Percentiles rank a stretch among this genome's conserved stretches.
Conservation (phyloP, 1,140 invertebrate species). For the Anadara kagoshimensis region DNA sequence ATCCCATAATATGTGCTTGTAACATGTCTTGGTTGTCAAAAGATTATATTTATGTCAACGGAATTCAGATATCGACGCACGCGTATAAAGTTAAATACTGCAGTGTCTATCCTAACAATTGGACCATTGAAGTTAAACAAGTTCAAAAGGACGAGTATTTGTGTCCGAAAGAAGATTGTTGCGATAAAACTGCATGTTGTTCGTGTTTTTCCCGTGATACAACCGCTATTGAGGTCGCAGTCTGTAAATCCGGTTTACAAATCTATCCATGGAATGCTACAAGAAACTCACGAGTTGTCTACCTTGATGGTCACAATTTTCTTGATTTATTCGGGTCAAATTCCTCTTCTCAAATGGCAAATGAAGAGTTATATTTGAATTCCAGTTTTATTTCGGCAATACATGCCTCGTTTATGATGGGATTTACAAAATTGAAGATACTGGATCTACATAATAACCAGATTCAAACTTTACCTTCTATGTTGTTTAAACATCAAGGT, state of each 20-base stretch:
- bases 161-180: conserved; percentile 17
- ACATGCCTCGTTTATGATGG: conserved; percentile 13
- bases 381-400: conserved; percentile 24
- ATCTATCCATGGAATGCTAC: conserved; percentile 3
- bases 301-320: conserved; percentile 31
- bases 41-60: not conserved
- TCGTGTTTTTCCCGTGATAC: not conserved
- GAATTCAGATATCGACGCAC: conserved; percentile 14
- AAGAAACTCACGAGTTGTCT: conserved; percentile 4
- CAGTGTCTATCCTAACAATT: conserved; percentile 15
- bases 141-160: conserved; percentile 24
- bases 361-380: conserved; percentile 36
- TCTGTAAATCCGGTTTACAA: conserved; percentile 12
- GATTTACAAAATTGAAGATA: conserved; percentile 17
- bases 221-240: not conserved
- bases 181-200: conserved; percentile 13
- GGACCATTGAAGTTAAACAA: conserved; percentile 8
- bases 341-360: not conserved
- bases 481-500: conserved; percentile 15
- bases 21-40: conserved; percentile 35
- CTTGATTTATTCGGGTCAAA: conserved; percentile 4
- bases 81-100: conserved; percentile 29
- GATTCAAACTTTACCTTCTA: conserved; percentile 9
- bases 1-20: conserved; percentile 31
- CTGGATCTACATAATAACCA: conserved; percentile 29